Evolutionary conservation across 2,113 vertebrate genomes (phyloP).

Genomic region (Rhinogobius similis): DNA sequence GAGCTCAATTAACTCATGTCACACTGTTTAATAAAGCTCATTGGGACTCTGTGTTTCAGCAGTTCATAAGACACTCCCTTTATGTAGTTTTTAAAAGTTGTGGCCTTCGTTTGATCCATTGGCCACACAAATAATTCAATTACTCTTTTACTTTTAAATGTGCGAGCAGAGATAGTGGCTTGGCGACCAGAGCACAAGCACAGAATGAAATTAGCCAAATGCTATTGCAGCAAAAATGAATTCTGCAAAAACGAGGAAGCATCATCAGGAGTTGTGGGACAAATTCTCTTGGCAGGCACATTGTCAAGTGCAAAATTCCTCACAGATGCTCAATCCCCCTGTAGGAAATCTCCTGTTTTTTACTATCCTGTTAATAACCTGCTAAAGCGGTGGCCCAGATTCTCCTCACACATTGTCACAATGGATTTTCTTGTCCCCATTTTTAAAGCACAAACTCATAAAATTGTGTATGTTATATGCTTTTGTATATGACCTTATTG

Average conservation of each 20-base stretch:
- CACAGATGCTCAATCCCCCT: too few species aligned
- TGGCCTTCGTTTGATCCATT: conserved; percentile 61
- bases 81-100: conserved; percentile 34
- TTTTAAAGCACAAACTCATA: too few species aligned
- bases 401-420: neutral
- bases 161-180: conserved; percentile 62
- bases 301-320: too few species aligned
- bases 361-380: too few species aligned
- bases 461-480: too few species aligned
- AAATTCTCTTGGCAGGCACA: too few species aligned
- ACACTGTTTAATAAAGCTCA: conserved; percentile 17
- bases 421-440: too few species aligned
- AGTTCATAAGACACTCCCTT: conserved; percentile 22
- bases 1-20: conserved; percentile 23
- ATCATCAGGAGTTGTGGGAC: too few species aligned
- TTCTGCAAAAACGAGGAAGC: neutral
- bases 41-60: conserved; percentile 20
- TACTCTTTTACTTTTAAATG: conserved; percentile 69
- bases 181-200: conserved; percentile 48
- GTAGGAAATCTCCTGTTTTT: too few species aligned
- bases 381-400: too few species aligned
- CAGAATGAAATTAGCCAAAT: conserved; percentile 70
- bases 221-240: conserved; percentile 54
- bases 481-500: too few species aligned
- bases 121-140: conserved; percentile 70